Evolutionary conservation across 2,797 vertebrate species (phyloP), one percentile per base, ranked within the genome.

Genomic region (Podargus strigoides): DNA sequence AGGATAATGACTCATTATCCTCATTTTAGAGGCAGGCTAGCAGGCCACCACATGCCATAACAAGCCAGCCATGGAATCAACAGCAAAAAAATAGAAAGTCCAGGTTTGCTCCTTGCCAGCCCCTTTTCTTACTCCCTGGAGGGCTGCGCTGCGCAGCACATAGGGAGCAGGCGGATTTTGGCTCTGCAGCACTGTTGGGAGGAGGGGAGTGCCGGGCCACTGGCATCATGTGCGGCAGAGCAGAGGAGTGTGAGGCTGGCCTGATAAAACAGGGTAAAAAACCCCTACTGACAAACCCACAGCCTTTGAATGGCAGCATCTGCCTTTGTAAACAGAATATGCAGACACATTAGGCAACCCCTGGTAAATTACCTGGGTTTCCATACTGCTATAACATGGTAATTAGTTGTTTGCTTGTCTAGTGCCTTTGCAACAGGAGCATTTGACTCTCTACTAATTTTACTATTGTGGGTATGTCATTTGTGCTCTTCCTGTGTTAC

Each of bases 251-350:
- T 86, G 62, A 63, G 84, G 20, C 77, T 81, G 78, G 58, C 28
- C 56, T 15, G 56, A 56, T 76, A 68, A 68, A 85, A 89, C 22
- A 27, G 32, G 34, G 50, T 64, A 10, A 76, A 68, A 89, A 84
- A 21, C 0, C 19, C 18, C 20, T 56, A 73, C 41, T 2, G 1
- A 39, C 62, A 75, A 6, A 32, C 17, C 81, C 58, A 72, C 7
- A 41, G 55, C 34, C 62, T 95, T 66, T 37, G 26, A 85, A 94
- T 86, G 85, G 67, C 60, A 76, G 41, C 53, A 46, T 86, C 90
- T 78, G 74, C 55, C 73, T 75, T 77, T 91, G 78, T 87, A 89
- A 94, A 90, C 75, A 91, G 70, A 92, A 59, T 66, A 39, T 39
- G 39, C 39, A 53, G 69, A 44, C 30, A 17, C 13, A 20, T 93